phyloP scores from a whole-genome alignment of 2,888 invertebrate genomes.

The Philereme vetulata region DNA sequence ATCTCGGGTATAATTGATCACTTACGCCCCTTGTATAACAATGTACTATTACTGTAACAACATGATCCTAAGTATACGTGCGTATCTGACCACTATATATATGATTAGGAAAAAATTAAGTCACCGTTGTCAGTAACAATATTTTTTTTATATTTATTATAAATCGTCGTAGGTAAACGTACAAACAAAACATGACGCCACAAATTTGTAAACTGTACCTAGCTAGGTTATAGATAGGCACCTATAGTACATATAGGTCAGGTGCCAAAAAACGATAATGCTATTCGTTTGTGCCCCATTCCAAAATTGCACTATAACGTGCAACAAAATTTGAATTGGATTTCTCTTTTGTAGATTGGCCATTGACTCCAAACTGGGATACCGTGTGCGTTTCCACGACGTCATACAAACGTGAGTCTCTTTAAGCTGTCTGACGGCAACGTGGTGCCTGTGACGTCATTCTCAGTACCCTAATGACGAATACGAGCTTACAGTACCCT shows the following conservation, averaged over 20 bases:
- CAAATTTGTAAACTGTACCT: not conserved
- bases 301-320: constrained; percentile 30
- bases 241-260: no score
- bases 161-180: no score
- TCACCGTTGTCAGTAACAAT: not conserved
- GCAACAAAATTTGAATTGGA: constrained; percentile 56
- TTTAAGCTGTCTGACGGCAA: constrained; percentile 49
- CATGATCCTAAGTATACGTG: no score
- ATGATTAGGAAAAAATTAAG: not conserved
- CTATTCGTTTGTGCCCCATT: not conserved
- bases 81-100: no score
- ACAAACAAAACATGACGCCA: not conserved
- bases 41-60: no score
- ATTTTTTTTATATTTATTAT: no score
- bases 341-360: constrained; percentile 83
- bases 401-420: constrained; percentile 80
- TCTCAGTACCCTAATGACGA: constrained; percentile 42
- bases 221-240: no score
- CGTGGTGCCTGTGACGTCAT: constrained; percentile 60
- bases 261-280: no score
- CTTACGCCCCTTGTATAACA: no score
- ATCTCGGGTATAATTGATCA: no score
- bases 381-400: constrained; percentile 82
- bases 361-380: constrained; percentile 82
- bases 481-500: constrained; percentile 1